Base-by-base conservation (phyloP, 2,113 vertebrate genomes). In the Pagrus major region DNA sequence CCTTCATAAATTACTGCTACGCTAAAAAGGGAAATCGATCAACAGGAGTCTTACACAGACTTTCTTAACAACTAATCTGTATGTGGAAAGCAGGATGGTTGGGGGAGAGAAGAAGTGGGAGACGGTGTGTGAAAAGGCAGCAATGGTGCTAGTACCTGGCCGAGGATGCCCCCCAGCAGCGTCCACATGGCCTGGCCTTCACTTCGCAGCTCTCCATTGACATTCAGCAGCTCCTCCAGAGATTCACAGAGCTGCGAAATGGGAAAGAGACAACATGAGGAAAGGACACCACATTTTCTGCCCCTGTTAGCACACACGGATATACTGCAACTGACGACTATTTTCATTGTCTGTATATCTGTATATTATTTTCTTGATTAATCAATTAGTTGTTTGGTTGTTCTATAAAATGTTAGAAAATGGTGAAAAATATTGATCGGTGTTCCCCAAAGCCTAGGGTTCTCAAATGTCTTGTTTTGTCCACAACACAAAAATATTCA, bases 181-280 rank as follows among this genome's bases (percentile, higher is more conserved):
- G 95, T 94, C 98, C 98, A 99, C 71, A 98, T 95, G 76, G 95
- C 93, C 92, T 99, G 98, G 29, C 98, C 98, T 93, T 99, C 97
- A 61, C 94, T 95, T 61, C 98, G 93, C 84, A 99, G 94, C 87
- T 97, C 96, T 59, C 97, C 96, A 81, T 98, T 99, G 90, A 96
- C 93, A 86, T 97, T 98, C 80, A 99, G 96, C 58, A 99, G 94
- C 69, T 99, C 97, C 94, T 99, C 97, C 90, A 99, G 94, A 60
- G 97, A 96, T 81, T 99, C 97, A 68, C 98, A 99, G 0, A 99
- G 94, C 98, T 99, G 87, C 27, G 73, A 27, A 16, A 78, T 11
- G 21, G 67, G 10, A 85, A 55, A 47, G 18, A 65, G 12, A 76
- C 44, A 76, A 52, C 25, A 60, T 81, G 12, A 88, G 25, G 18